Conservation (phyloP, 2,113 vertebrate genomes). For the Leuciscus idus region DNA sequence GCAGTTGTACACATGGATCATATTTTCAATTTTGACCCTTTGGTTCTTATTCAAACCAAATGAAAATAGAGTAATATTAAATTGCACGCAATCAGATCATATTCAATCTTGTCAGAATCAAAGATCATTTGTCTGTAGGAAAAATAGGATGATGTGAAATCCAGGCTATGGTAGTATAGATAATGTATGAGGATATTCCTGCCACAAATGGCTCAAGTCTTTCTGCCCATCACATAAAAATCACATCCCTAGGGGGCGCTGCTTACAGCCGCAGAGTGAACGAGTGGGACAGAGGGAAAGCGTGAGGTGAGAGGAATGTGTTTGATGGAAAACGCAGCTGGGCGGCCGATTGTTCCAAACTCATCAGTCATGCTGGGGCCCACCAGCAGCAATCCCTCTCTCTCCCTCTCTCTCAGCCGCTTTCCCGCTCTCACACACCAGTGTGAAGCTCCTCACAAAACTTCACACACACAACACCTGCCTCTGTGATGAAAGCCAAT, state of each 20-base stretch:
- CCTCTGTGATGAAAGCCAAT: slow-evolving; percentile 53
- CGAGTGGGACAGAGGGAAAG: slow-evolving; percentile 55
- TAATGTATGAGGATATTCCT: slow-evolving; percentile 47
- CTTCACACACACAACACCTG: slow-evolving; percentile 54
- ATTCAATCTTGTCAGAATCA: slow-evolving; percentile 29
- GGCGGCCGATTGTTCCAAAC: slow-evolving; percentile 80
- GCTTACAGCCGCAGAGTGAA: slow-evolving; percentile 68
- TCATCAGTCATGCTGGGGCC: slow-evolving; percentile 80
- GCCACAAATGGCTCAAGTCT: slow-evolving; percentile 68
- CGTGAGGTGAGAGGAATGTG: slow-evolving; percentile 82
- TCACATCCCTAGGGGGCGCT: slow-evolving; percentile 74
- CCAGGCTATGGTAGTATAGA: not conserved
- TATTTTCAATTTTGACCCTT: not conserved
- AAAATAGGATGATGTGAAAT: slow-evolving; percentile 11
- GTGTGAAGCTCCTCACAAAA: slow-evolving; percentile 40
- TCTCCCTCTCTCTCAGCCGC: slow-evolving; percentile 35
- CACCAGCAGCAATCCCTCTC: slow-evolving; percentile 69
- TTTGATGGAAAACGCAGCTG: slow-evolving; percentile 83
- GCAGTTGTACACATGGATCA: slow-evolving; percentile 25
- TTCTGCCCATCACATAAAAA: slow-evolving; percentile 73
- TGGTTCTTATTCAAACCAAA: not conserved
- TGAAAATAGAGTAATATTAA: not conserved
- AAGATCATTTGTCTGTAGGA: slow-evolving; percentile 1
- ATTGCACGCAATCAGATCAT: slow-evolving; percentile 23
- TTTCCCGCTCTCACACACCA: slow-evolving; percentile 38